Evolutionary conservation across 92 coral and sea anemone genomes (phyloP).

Genomic region (Meandrina meandrites): DNA sequence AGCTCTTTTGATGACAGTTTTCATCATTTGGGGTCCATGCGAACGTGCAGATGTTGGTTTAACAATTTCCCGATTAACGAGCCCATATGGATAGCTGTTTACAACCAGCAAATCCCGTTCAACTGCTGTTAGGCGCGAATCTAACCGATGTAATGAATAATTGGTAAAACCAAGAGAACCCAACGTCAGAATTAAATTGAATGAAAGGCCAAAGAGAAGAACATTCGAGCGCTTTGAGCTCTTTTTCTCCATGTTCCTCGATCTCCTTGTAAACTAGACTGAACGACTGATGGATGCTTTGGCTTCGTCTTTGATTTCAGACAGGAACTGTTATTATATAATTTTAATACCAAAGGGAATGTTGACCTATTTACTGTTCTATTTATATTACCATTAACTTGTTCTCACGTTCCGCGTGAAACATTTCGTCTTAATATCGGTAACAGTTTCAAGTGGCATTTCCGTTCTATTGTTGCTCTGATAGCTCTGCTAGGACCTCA

Average conservation of each 20-base stretch:
- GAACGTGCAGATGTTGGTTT: background rate
- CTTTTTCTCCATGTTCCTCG: background rate
- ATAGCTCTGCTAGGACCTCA: too few relatives aligned
- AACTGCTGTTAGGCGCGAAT: background rate
- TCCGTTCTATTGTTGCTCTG: background rate
- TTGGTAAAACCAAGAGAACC: background rate
- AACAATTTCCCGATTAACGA: background rate
- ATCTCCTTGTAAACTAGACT: background rate
- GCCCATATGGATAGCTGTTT: background rate
- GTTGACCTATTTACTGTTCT: too few relatives aligned
- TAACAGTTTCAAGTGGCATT: background rate
- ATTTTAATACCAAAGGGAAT: too few relatives aligned
- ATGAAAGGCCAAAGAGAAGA: constrained; percentile 1
- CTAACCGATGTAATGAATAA: background rate
- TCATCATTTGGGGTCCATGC: background rate
- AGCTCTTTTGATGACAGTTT: background rate
- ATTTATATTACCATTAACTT: too few relatives aligned
- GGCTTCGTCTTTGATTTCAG: too few relatives aligned
- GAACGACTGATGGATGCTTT: background rate
- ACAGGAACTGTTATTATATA: too few relatives aligned
- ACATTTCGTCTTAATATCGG: background rate
- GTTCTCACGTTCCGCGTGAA: background rate
- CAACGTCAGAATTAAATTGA: constrained; percentile 2
- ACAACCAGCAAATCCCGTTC: background rate
- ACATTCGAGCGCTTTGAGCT: background rate